Evolutionary conservation across 2,888 invertebrate genomes (phyloP).

Genomic region (Balanococcus diminutus): DNA sequence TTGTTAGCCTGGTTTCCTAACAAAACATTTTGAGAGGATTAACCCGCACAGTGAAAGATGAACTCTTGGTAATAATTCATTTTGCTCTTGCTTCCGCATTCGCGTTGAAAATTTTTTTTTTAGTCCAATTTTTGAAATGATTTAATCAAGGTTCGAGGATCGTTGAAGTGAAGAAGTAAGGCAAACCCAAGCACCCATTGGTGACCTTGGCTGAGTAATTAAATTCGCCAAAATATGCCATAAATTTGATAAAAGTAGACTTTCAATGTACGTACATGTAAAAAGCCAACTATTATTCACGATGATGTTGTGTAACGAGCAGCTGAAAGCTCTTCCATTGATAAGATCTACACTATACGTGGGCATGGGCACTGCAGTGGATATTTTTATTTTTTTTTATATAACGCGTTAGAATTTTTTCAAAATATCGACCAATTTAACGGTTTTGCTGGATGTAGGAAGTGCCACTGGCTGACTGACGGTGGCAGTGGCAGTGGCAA

Average conservation of each 20-base stretch:
- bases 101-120: background rate
- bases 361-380: background rate
- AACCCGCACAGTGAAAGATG: background rate
- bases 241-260: background rate
- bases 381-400: too few relatives aligned
- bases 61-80: background rate
- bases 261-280: background rate
- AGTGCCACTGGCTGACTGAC: too few relatives aligned
- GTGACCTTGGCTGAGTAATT: background rate
- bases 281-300: background rate
- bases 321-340: background rate
- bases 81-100: background rate
- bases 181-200: background rate
- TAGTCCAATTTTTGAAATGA: background rate
- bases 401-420: background rate
- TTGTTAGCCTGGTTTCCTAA: background rate
- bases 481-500: background rate
- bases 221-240: background rate
- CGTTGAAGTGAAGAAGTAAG: background rate
- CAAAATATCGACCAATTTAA: background rate
- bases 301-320: background rate
- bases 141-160: background rate
- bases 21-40: background rate
- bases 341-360: background rate
- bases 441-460: background rate